These are phyloP conservation scores for Pristis pectinata DNA, from an alignment of 2,797 vertebrate genomes.

Conservation along the genomic window DNA sequence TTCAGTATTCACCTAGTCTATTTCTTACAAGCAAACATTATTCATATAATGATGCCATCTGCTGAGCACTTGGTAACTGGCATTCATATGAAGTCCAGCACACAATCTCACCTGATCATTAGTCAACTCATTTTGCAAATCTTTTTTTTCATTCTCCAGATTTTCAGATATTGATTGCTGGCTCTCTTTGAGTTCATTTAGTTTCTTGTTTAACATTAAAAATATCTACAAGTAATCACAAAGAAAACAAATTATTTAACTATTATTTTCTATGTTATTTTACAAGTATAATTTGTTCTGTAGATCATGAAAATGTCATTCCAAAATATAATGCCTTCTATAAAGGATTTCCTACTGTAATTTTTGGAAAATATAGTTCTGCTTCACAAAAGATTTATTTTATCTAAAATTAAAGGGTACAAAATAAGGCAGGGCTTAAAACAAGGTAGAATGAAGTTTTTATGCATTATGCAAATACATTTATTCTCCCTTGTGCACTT, in stretches of 20 bases:
- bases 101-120: neutral
- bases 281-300: neutral
- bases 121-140: constrained; percentile 41
- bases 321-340: neutral
- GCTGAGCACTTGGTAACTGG: constrained; percentile 50
- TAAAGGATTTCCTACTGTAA: neutral
- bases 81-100: neutral
- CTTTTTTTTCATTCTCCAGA: constrained; percentile 38
- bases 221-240: neutral
- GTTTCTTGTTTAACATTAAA: neutral
- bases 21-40: constrained; percentile 45
- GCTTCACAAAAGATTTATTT: neutral
- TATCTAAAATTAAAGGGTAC: neutral
- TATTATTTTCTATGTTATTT: neutral
- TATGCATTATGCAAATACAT: too few relatives aligned
- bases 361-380: neutral
- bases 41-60: constrained; percentile 64
- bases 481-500: too few relatives aligned
- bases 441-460: too few relatives aligned
- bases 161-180: neutral
- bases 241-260: neutral
- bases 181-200: neutral
- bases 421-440: neutral
- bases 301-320: neutral
- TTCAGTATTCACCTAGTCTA: neutral